Evolutionary conservation across 2,888 invertebrate species (phyloP), one percentile per base, ranked within the genome.

Genomic region (Cremastobaeus sp.): DNA sequence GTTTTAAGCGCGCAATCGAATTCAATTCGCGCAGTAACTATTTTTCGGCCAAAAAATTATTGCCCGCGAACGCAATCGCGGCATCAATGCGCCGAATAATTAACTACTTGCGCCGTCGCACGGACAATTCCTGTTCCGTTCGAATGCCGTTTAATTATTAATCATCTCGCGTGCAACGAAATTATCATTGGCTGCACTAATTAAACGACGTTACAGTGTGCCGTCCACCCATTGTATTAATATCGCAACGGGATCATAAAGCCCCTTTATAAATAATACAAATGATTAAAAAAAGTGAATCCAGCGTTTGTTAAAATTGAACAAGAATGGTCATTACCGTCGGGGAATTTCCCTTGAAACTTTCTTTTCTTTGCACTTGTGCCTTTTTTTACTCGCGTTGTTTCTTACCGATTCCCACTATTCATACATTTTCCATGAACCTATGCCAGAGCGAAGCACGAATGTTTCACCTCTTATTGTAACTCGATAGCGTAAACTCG

Each of bases 361-460:
- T 73, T 73, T 68, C 25, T 30, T 62, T 17, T 55, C 57, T 35
- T 43, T 37, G 54, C 65, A 65, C 55, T 59, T 43, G 64, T 34
- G 64, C 45, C n/a, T n/a, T 34, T 52, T 59, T 65, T 69, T 35
- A n/a, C 32, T 12, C 41, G 25, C 41, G 12, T 54, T 47, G 54
- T 37, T 57, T 69, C 65, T 74, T 64, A 25, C 59, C 39, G 15
- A 59, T 30, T 65, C 69, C 41, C 35, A 59, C 43, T 50, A 59
- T 81, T 82, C 83, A 82, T 84, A 84, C 82, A 84, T 85, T 85
- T 84, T 84, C 82, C 82, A 84, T 84, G 84, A 80, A 79, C 74
- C 48, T 45, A 64, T 54, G 52, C 11, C 28, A 43, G 25, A 45
- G 37, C 32, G 68, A 37, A 69, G 35, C 74, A 74, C 74, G 57